Base-by-base conservation (phyloP, 35 echinoderm and acorn worm species). In the Apostichopus japonicus region DNA sequence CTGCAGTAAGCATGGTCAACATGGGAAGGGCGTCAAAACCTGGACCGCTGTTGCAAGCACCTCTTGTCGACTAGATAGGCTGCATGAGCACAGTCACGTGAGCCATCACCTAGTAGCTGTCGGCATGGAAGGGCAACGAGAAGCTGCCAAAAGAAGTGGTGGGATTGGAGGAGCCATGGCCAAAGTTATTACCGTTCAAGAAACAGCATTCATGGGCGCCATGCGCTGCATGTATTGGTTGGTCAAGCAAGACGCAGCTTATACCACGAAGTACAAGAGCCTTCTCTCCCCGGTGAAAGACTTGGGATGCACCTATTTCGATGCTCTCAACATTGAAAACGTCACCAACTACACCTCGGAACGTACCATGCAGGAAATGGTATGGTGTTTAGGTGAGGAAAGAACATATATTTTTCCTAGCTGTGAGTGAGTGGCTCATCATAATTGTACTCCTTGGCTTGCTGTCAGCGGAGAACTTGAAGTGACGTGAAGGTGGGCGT, bases 301-400 rank as follows among this genome's bases (percentile, higher is more conserved):
- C 79, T 33, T 91, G 70, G 90, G 90, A 24, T 91, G 90, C 57
- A 23, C 21, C 17, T 91, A 91, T 75, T 91, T 91, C 25, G 90
- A 91, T 79, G 54, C 55, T 75, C 76, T 91, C 72, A 77, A 79
- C 71, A 91, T 79, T 51, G 75, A 83, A 8, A 78, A 79, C 25
- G 44, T 33, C 25, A 78, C 70, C 53, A 80, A 78, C 73, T 91
- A 91, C 90, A 91, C 73, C 17, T 91, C 90, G 53, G 90, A 91
- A 57, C 70, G 90, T 33, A 91, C 76, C 7, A 91, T 91, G 70
- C 90, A 91, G 71, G 90, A 91, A 91, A 91, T 91, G 24, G 73
- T 91, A 17, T 54, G 70, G 75, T n/a, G 73, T 75, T 65, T 91
- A 91, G 90, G 90, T 79, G 57, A 91, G 90, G 22, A 73, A 73